Evolutionary conservation across 2,113 vertebrate species (phyloP).

Genomic region (Prinia subflava): DNA sequence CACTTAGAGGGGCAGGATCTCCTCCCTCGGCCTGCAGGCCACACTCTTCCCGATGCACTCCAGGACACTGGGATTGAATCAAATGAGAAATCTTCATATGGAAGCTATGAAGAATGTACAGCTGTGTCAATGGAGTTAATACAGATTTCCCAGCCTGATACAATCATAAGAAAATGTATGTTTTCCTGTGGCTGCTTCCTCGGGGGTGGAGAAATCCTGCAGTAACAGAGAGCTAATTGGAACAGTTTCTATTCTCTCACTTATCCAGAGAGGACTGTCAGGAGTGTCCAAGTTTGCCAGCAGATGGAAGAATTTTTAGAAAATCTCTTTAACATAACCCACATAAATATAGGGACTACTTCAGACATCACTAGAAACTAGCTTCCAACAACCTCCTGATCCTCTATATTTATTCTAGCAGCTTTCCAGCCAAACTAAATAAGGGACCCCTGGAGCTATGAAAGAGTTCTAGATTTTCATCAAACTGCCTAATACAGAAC

Average conservation of each 20-base stretch:
- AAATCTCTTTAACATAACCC: neutral
- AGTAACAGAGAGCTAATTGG: neutral
- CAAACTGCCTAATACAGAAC: neutral
- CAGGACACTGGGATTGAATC: neutral
- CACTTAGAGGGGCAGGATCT: neutral
- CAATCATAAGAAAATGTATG: rapidly evolving
- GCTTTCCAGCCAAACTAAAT: neutral
- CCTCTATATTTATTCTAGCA: neutral
- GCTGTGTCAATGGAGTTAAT: neutral
- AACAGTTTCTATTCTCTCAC: neutral
- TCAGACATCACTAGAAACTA: neutral
- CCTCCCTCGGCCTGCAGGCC: neutral
- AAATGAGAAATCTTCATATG: neutral
- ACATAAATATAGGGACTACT: neutral
- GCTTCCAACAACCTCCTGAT: neutral
- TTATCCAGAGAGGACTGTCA: neutral
- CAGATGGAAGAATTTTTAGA: neutral
- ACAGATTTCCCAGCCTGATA: neutral
- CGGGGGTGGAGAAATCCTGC: neutral
- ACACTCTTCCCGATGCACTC: rapidly evolving
- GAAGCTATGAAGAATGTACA: neutral
- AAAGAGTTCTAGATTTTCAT: neutral
- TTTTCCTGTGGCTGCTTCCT: neutral
- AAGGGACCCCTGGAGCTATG: neutral
- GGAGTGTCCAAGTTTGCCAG: neutral